Evolutionary conservation across 2,113 vertebrate species (phyloP).

Genomic region (Oreochromis niloticus): DNA sequence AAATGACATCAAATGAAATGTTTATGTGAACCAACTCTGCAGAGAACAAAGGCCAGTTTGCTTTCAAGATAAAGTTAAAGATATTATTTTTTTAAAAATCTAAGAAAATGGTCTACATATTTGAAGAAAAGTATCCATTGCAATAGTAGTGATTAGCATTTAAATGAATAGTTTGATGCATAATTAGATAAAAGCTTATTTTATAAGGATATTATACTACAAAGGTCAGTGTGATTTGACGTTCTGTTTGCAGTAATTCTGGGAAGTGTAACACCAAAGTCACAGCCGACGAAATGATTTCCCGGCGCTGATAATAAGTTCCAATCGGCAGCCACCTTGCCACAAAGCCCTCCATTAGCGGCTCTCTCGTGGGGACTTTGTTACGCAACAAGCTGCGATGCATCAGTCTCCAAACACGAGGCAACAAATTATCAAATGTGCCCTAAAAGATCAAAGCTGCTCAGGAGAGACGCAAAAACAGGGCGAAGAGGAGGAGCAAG

Average conservation of each 20-base stretch:
- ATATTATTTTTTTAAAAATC: accelerated
- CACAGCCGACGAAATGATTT: background rate
- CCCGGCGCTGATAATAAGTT: background rate
- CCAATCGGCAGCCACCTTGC: background rate
- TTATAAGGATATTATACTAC: background rate
- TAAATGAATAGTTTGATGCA: background rate
- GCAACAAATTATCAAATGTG: conserved; percentile 46
- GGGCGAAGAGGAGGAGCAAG: background rate
- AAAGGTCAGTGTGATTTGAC: background rate
- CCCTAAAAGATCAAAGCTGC: conserved; percentile 45
- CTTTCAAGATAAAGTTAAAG: background rate
- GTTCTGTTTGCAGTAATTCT: background rate
- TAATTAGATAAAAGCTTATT: background rate
- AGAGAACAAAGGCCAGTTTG: background rate
- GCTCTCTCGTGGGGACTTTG: background rate
- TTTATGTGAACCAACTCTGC: background rate
- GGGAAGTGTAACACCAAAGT: background rate
- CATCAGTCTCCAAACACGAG: background rate
- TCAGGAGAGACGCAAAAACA: conserved; percentile 8
- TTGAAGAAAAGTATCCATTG: background rate
- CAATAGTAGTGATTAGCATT: background rate
- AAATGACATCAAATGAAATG: background rate
- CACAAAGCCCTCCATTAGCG: background rate
- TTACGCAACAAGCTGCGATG: background rate
- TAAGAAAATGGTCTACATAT: background rate